Base-by-base conservation (phyloP, 2,797 vertebrate genomes). In the Acanthurus tractus region DNA sequence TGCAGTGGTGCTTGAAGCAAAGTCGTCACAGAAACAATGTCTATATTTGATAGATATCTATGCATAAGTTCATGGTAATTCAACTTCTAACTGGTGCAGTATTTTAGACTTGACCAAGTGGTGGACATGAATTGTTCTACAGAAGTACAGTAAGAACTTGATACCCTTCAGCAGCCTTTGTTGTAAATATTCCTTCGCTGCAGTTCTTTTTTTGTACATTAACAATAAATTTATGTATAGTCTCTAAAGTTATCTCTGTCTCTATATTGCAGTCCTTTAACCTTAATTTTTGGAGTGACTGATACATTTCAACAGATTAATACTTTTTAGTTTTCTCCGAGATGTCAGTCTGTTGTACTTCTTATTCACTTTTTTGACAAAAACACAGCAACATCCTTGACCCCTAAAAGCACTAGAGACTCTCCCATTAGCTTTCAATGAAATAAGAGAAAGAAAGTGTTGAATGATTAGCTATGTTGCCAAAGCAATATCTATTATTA, bases 401-500 rank as follows among this genome's bases (percentile, higher is more conserved):
- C 15, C 57, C 50, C 53, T 57, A 23, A 18, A 14, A 62, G 42
- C 57, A 53, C 14, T 50, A 40, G 8, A 57, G 10, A 11, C 29
- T 25, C 69, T 79, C 49, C 46, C 52, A 56, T 70, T 36, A 78
- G 61, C 76, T 74, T 72, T 59, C 55, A 82, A 58, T 71, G n/a
- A 38, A 77, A 50, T 23, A 44, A 84, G 79, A 84, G 70, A 69
- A 79, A 77, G 58, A 83, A 79, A 85, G 71, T 23, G 68, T 74
- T 69, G 69, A 84, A 88, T 69, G 74, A 89, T 81, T 45, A 64
- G 49, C 42, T 46, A 82, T 63, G 68, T 80, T 93, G 88, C 90
- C 86, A 92, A 83, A 88, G 78, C 77, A 83, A 88, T 88, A 91
- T 91, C 84, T 94, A 88, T 94, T 92, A 94, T 94, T 92, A 93